phyloP scores from a whole-genome alignment of 2,797 vertebrate genomes.

The Cottoperca gobio region DNA sequence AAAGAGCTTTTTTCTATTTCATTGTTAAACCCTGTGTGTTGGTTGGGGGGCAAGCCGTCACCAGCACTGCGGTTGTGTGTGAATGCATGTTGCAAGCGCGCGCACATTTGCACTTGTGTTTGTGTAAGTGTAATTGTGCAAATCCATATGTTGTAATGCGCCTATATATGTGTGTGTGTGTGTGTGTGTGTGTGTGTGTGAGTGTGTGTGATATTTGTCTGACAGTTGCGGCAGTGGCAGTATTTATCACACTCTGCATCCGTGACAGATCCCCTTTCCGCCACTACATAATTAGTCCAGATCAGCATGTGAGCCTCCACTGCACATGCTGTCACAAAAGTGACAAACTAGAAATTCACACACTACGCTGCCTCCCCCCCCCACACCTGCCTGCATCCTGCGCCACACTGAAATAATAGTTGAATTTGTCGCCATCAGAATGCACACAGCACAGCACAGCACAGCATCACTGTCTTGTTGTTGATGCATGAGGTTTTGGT shows the following conservation, averaged over 20 bases:
- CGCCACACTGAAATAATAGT: slow-evolving; percentile 85
- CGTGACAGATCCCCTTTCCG: slow-evolving; percentile 86
- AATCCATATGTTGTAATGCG: slow-evolving; percentile 66
- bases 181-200: slow-evolving; percentile 37
- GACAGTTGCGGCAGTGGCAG: slow-evolving; percentile 85
- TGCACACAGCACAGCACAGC: slow-evolving; percentile 72
- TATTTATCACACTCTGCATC: slow-evolving; percentile 87
- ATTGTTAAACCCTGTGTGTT: slow-evolving; percentile 80
- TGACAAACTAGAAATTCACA: slow-evolving; percentile 89
- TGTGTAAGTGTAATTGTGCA: slow-evolving; percentile 32
- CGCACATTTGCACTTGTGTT: slow-evolving; percentile 50
- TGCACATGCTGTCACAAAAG: slow-evolving; percentile 87
- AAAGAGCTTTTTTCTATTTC: slow-evolving; percentile 78
- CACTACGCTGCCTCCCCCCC: slow-evolving; percentile 70
- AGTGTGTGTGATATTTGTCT: slow-evolving; percentile 80
- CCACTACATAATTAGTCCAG: slow-evolving; percentile 89
- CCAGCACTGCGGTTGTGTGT: slow-evolving; percentile 66
- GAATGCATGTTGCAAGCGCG: slow-evolving; percentile 61
- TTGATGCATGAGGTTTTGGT: slow-evolving; percentile 77
- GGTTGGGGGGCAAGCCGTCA: slow-evolving; percentile 76
- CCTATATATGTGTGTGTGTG: slow-evolving; percentile 31
- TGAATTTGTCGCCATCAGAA: slow-evolving; percentile 86
- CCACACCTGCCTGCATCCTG: slow-evolving; percentile 80
- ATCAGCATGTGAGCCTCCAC: slow-evolving; percentile 87
- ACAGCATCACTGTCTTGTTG: slow-evolving; percentile 73